A percentile compares a stretch with the other conserved stretches of the same genome.
Evolutionary conservation across 23 tunicate species (phyloP).

Genomic region (Halocynthia aurantium): DNA sequence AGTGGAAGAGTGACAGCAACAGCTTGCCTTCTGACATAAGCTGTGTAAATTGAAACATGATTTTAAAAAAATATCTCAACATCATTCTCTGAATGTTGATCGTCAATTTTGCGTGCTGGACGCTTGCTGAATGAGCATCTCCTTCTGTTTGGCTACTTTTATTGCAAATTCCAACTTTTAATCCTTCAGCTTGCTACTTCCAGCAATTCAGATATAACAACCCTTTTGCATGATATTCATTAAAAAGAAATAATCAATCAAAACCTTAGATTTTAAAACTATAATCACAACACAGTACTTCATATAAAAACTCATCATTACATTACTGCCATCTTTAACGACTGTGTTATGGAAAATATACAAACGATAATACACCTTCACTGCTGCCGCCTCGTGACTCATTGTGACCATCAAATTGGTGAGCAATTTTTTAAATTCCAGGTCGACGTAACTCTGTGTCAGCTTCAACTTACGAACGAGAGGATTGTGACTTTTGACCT

Average conservation of each 20-base stretch:
- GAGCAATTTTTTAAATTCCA: constrained; percentile 72
- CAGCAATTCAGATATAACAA: too few species aligned
- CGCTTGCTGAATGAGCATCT: neutral
- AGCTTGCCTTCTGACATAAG: constrained; percentile 84
- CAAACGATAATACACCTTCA: constrained; percentile 17
- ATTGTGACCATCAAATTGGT: constrained; percentile 56
- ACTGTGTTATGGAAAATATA: neutral
- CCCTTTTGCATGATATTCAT: too few species aligned
- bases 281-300: too few species aligned
- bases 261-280: too few species aligned
- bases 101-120: neutral
- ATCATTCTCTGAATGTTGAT: neutral
- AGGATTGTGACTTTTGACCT: constrained; percentile 92
- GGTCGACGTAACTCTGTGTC: constrained; percentile 65
- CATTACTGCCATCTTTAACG: too few species aligned
- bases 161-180: too few species aligned
- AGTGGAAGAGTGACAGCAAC: constrained; percentile 60
- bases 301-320: too few species aligned
- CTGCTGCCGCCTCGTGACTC: constrained; percentile 64
- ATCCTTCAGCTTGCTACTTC: too few species aligned
- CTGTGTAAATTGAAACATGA: constrained; percentile 1
- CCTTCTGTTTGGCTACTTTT: neutral
- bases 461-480: constrained; percentile 58
- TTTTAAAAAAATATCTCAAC: neutral
- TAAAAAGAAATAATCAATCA: too few species aligned